phyloP scores from a whole-genome alignment of 2,113 vertebrate genomes.

The Myxocyprinus asiaticus region DNA sequence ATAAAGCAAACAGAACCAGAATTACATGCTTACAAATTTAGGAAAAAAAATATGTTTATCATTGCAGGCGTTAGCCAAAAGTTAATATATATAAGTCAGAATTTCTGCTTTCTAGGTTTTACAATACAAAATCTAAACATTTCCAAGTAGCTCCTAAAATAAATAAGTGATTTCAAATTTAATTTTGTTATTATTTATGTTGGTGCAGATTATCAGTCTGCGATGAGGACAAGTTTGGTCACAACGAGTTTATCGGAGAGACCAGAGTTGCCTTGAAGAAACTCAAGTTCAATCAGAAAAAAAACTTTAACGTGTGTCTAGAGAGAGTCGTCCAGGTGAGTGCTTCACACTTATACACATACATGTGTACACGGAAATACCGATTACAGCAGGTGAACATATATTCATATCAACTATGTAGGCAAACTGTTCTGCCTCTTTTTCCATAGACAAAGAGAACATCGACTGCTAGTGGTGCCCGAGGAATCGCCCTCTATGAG shows the following conservation, averaged over 20 bases:
- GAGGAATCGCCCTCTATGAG: conserved; percentile 93
- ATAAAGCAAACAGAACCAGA: too few relatives aligned
- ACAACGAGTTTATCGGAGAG: conserved; percentile 97
- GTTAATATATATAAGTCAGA: neutral
- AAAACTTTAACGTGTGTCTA: conserved; percentile 93
- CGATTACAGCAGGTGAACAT: neutral
- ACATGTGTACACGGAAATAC: neutral
- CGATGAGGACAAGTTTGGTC: conserved; percentile 96
- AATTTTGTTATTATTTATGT: neutral
- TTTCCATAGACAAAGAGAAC: conserved; percentile 84
- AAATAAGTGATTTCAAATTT: too few relatives aligned
- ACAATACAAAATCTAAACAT: too few relatives aligned
- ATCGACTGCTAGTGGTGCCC: conserved; percentile 80
- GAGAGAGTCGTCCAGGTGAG: conserved; percentile 91
- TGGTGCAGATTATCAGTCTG: conserved; percentile 89
- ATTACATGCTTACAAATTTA: too few relatives aligned
- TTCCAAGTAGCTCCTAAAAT: too few relatives aligned
- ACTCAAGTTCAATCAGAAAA: conserved; percentile 91
- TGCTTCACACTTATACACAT: neutral
- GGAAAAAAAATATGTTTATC: too few relatives aligned
- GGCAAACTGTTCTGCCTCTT: neutral
- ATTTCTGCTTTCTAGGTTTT: neutral
- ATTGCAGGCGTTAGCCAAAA: too few relatives aligned
- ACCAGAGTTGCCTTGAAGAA: conserved; percentile 94
- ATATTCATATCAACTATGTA: neutral